Evolutionary conservation across 2,888 invertebrate genomes (phyloP).

Genomic region (Neuroscelio doddi): DNA sequence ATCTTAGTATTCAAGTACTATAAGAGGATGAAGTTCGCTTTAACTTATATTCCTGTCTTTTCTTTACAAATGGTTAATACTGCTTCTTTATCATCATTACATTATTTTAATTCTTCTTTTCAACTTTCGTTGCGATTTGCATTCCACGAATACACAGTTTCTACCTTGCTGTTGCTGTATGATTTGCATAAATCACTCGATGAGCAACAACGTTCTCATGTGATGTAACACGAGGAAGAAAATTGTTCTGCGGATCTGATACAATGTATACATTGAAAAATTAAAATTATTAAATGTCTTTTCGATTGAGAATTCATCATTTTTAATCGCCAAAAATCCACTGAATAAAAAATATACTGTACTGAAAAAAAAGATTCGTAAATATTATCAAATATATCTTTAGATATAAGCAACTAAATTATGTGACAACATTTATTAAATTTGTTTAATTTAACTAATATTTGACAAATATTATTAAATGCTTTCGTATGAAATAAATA

Average conservation of each 20-base stretch:
- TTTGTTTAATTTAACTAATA: no score
- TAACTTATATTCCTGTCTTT: slow-evolving; percentile 4
- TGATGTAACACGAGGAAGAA: slow-evolving; percentile 13
- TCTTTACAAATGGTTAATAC: slow-evolving; percentile 15
- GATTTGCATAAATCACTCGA: slow-evolving; percentile 17
- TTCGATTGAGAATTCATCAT: no score
- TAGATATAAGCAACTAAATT: no score
- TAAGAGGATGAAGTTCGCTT: background rate
- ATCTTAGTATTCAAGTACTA: background rate
- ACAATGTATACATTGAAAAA: slow-evolving; percentile 7
- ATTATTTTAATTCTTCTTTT: slow-evolving; percentile 8
- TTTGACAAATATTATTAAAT: no score
- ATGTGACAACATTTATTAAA: no score
- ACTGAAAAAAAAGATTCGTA: no score
- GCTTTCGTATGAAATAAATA: no score
- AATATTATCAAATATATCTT: no score
- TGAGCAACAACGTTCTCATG: background rate
- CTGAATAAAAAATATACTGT: no score
- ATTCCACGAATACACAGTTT: slow-evolving; percentile 9
- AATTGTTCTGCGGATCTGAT: slow-evolving; percentile 3
- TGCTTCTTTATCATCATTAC: slow-evolving; percentile 2
- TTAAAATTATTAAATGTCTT: no score
- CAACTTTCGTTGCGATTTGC: slow-evolving; percentile 10
- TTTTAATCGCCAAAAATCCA: no score
- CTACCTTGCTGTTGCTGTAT: slow-evolving; percentile 4